These are phyloP conservation scores for Parnassius orleans DNA, from an alignment of 2,888 invertebrate genomes.

Conservation along the genomic window DNA sequence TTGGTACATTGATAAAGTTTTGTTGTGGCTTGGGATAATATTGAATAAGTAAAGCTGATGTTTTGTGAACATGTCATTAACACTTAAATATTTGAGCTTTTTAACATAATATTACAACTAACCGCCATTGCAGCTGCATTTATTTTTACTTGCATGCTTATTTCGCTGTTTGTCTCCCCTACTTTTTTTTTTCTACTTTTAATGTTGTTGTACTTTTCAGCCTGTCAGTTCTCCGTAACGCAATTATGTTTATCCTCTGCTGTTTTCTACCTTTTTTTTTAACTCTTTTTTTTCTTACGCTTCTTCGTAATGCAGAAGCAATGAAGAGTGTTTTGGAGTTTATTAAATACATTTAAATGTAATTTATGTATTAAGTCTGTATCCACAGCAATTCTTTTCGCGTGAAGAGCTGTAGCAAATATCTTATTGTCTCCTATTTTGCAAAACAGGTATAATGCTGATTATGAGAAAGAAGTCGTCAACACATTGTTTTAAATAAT, in stretches of 20 bases:
- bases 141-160: constrained; percentile 41
- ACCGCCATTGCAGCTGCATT: constrained; percentile 75
- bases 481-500: too few relatives aligned
- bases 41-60: constrained; percentile 43
- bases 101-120: constrained; percentile 46
- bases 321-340: constrained; percentile 45
- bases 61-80: constrained; percentile 50
- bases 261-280: constrained; percentile 36
- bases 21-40: constrained; percentile 77
- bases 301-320: constrained; percentile 76
- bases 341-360: constrained; percentile 13
- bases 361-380: constrained; percentile 28
- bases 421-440: not conserved
- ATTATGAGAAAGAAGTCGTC: too few relatives aligned
- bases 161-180: constrained; percentile 35
- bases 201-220: constrained; percentile 38
- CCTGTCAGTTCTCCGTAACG: constrained; percentile 40
- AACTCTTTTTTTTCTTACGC: constrained; percentile 38
- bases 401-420: constrained; percentile 43
- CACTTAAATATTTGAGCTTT: constrained; percentile 47
- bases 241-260: constrained; percentile 33
- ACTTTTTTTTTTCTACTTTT: constrained; percentile 30
- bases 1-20: constrained; percentile 59
- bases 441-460: too few relatives aligned
- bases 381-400: constrained; percentile 75